These are phyloP conservation scores for Cataglyphis hispanica DNA, from an alignment of 1,140 invertebrate species.

Conservation along the genomic window DNA sequence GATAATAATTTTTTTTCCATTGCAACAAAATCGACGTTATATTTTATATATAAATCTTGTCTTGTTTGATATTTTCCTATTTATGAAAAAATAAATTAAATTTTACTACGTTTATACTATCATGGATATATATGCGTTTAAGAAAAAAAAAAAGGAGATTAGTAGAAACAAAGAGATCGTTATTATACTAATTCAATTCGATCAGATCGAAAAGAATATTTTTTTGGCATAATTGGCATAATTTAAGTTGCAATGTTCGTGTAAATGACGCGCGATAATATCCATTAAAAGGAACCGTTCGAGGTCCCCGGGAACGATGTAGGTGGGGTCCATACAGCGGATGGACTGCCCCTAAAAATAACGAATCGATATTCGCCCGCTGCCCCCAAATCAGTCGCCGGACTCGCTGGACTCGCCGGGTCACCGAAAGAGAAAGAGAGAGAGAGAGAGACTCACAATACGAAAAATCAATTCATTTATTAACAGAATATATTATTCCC, in stretches of 20 bases:
- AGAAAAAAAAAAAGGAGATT: not conserved
- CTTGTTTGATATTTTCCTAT: not conserved
- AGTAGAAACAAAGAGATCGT: not conserved
- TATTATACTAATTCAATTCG: not conserved
- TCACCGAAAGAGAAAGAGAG: conserved; percentile 22
- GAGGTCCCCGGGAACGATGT: conserved; percentile 58
- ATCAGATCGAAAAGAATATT: no score
- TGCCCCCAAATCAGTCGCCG: conserved; percentile 74
- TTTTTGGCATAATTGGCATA: no score
- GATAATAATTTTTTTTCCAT: not conserved
- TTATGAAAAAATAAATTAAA: not conserved
- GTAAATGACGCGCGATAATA: not conserved
- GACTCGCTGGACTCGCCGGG: conserved; percentile 35
- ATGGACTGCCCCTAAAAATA: conserved; percentile 81
- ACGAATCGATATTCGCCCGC: conserved; percentile 80
- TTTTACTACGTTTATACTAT: not conserved
- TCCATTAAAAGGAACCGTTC: conserved; percentile 67
- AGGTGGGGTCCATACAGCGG: conserved; percentile 72
- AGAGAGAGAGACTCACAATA: not conserved
- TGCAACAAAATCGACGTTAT: not conserved
- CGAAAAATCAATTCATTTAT: conserved; percentile 70
- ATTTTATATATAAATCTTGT: not conserved
- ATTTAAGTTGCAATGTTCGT: no score
- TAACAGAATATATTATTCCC: not conserved
- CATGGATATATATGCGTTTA: not conserved